Evolutionary conservation across 2,888 invertebrate genomes (phyloP).

Genomic region (Sisyra terminalis): DNA sequence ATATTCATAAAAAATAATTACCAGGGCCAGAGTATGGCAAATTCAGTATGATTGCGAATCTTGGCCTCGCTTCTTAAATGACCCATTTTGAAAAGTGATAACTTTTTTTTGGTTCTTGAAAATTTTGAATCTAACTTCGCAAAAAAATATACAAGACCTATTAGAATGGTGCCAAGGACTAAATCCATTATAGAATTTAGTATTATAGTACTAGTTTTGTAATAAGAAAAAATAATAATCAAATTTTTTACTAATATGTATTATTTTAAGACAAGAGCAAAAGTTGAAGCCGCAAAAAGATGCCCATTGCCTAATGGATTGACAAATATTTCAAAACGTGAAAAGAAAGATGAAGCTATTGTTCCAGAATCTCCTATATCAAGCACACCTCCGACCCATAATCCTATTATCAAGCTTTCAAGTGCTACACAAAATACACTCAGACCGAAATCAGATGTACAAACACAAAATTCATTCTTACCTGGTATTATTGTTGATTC

Average conservation of each 20-base stretch:
- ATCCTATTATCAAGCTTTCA: constrained; percentile 8
- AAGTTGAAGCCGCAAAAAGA: constrained; percentile 38
- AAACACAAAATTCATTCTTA: constrained; percentile 33
- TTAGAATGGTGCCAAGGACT: too few species aligned
- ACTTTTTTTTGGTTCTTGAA: too few species aligned
- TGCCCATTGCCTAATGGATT: constrained; percentile 20
- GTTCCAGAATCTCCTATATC: constrained; percentile 12
- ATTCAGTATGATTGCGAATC: too few species aligned
- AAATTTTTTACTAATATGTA: background rate
- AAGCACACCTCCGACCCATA: constrained; percentile 1
- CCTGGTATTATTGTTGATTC: constrained; percentile 48
- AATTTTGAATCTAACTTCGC: too few species aligned
- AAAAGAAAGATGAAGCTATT: constrained; percentile 11
- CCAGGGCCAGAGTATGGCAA: too few species aligned
- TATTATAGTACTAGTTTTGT: too few species aligned
- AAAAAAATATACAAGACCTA: too few species aligned
- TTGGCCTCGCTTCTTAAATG: too few species aligned
- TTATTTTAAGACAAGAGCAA: constrained; percentile 25
- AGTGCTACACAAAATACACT: background rate
- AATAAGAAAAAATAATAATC: too few species aligned
- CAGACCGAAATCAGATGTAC: constrained; percentile 3
- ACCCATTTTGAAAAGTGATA: too few species aligned
- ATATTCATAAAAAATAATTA: too few species aligned
- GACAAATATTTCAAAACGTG: constrained; percentile 12
- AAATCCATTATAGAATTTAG: too few species aligned